Evolutionary conservation across 2,113 vertebrate species (phyloP).

Genomic region (Cavia porcellus): DNA sequence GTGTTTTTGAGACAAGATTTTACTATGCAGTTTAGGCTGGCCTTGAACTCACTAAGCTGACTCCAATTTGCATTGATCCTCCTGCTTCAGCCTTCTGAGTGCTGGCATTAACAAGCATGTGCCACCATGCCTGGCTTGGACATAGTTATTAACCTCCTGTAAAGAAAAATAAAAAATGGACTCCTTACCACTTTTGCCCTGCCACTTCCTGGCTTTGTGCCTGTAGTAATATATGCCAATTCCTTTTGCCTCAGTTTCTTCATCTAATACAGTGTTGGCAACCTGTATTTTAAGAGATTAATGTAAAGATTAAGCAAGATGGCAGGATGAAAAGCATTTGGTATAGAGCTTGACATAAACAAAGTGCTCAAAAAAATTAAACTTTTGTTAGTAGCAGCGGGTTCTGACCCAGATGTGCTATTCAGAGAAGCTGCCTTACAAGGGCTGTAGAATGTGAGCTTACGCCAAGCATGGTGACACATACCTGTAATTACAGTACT

Average conservation of each 20-base stretch:
- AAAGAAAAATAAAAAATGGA: background rate
- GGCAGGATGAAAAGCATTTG: background rate
- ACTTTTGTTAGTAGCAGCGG: background rate
- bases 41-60: background rate
- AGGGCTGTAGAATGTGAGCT: background rate
- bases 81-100: background rate
- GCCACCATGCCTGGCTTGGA: background rate
- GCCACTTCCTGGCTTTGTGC: background rate
- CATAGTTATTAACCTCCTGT: background rate
- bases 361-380: background rate
- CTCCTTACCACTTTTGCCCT: background rate
- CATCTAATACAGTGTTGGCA: background rate
- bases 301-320: constrained; percentile 19
- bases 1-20: background rate
- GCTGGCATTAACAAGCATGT: background rate
- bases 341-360: background rate
- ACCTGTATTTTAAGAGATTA: background rate
- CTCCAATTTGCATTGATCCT: background rate
- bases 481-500: background rate
- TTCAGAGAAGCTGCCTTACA: background rate
- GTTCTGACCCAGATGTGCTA: background rate
- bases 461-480: background rate
- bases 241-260: constrained; percentile 49
- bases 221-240: background rate
- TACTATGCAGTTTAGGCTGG: background rate